Base-by-base conservation (phyloP, 2,888 invertebrate genomes). In the Coelopa pilipes region DNA sequence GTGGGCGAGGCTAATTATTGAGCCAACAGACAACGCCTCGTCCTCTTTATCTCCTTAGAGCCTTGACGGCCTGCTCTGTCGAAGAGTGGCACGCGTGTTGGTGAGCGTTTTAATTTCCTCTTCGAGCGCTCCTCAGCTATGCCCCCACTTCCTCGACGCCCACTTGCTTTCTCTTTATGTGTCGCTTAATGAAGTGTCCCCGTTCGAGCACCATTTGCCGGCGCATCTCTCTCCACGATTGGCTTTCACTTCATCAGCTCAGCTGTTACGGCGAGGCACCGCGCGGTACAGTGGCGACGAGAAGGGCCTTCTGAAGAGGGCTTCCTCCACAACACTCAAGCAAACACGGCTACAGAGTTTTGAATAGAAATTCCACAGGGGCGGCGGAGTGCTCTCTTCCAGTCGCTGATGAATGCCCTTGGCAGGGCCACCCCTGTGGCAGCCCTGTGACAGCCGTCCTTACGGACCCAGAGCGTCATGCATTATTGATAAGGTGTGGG, bases 61-160 rank as follows among this genome's bases (percentile, higher is more conserved):
- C 7, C 34, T 34, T 34, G 34, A 34, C 4, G 34, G 34, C 7
- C 34, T 34, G 34, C 34, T 34, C 34, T 2, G 34, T 34, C 34
- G 34, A 4, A 34, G 34, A 4, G 34, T 34, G 34, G 7, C 4
- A 17, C 65, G 46, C n/a, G 46, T 65, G 45, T 65, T n/a, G n/a
- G 65, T 65, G 65, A 17, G 46, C 46, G 46, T 46, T 46, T 65
- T 15, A 65, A 65, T 65, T 65, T 65, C 65, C 65, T 65, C 46
- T 34, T 65, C 19, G 15, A 45, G 4, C 10, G 47, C 46, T 45
- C 17, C 65, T n/a, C 47, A 7, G 34, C 34, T 34, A n/a, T n/a
- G n/a, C n/a, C n/a, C 34, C 34, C 46, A 46, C 46, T 59, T 7
- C 57, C 57, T 59, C 21, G 11, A 11, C n/a, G 19, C 9, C 57